Conservation (phyloP, 2,888 invertebrate species). For the Drosophila diplacantha region DNA sequence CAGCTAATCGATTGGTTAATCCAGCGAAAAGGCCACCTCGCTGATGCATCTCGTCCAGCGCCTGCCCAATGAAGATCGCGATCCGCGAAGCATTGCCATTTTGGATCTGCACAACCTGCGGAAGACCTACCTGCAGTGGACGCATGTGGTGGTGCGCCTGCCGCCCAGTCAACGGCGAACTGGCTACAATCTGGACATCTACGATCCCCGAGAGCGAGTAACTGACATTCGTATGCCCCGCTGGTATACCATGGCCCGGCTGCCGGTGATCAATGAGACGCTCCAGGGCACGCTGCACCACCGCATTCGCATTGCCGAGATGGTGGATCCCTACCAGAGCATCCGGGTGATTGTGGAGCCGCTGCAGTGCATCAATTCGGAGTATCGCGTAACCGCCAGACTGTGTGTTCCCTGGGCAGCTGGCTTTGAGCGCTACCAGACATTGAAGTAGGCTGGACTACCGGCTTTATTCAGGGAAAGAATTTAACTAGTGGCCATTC, state of each 20-base stretch:
- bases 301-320: constrained; percentile 80
- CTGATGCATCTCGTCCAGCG: constrained; percentile 80
- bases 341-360: constrained; percentile 82
- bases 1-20: background rate
- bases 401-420: constrained; percentile 83
- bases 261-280: constrained; percentile 79
- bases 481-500: fast-evolving
- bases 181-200: constrained; percentile 82
- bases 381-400: constrained; percentile 80
- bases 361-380: constrained; percentile 47
- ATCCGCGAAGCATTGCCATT: constrained; percentile 78
- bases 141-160: constrained; percentile 85
- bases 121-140: constrained; percentile 80
- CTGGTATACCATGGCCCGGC: constrained; percentile 77
- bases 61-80: constrained; percentile 78
- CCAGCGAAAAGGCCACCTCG: constrained; percentile 79
- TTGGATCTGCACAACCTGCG: constrained; percentile 82
- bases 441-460: constrained; percentile 50
- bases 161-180: constrained; percentile 78
- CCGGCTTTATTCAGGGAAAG: background rate
- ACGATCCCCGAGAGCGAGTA: constrained; percentile 79
- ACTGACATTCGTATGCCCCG: constrained; percentile 74
- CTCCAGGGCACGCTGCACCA: constrained; percentile 81
- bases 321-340: constrained; percentile 81
- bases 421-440: constrained; percentile 81